These are phyloP conservation scores for Pitangus sulphuratus DNA, from an alignment of 2,797 vertebrate species.

Conservation along the genomic window DNA sequence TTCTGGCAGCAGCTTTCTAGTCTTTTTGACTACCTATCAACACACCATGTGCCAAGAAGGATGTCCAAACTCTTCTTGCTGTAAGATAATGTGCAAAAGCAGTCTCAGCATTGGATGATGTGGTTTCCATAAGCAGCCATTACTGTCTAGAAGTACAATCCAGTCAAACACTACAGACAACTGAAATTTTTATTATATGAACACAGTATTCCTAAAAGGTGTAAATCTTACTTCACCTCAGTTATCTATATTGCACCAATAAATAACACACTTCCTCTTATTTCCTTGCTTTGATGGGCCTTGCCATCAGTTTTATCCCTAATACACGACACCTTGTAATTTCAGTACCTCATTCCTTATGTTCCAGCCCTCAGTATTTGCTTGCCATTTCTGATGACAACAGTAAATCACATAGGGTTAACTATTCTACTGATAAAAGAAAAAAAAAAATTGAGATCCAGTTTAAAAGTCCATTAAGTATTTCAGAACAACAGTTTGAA, in stretches of 20 bases:
- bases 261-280: not conserved
- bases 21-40: not conserved
- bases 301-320: not conserved
- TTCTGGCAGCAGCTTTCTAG: not conserved
- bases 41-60: not conserved
- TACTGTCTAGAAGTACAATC: not conserved
- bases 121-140: not conserved
- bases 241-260: not conserved
- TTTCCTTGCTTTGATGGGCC: not conserved
- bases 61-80: not conserved
- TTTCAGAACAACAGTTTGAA: not conserved
- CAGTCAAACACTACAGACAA: not conserved
- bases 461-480: not conserved
- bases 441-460: not conserved
- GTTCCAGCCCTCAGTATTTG: not conserved
- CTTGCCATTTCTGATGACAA: not conserved
- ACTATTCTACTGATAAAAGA: not conserved
- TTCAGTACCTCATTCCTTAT: not conserved
- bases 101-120: not conserved
- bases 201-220: not conserved
- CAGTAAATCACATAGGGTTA: not conserved
- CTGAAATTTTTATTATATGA: not conserved
- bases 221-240: not conserved
- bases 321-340: not conserved
- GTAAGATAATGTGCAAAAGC: not conserved